Conservation (phyloP, 2,113 vertebrate species). For the Thinocorus orbignyianus region DNA sequence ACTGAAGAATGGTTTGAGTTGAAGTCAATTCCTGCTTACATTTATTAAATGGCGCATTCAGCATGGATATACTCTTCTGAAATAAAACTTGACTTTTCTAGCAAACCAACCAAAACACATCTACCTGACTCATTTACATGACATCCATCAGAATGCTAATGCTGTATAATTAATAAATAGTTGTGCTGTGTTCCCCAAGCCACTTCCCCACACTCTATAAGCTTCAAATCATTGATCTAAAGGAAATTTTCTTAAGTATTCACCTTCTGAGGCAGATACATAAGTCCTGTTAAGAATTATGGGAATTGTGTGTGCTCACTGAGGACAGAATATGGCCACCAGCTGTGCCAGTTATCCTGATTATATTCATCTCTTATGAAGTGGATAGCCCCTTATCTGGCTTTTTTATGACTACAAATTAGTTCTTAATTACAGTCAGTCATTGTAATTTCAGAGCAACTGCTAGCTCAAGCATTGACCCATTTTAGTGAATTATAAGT, state of each 20-base stretch:
- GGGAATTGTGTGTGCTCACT: constrained; percentile 9
- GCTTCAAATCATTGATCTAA: constrained; percentile 4
- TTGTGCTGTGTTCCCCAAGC: neutral
- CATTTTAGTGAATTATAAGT: constrained; percentile 62
- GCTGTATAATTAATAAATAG: neutral
- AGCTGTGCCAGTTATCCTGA: constrained; percentile 60
- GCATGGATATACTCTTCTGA: neutral
- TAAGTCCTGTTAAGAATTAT: constrained; percentile 3
- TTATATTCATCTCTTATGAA: constrained; percentile 60
- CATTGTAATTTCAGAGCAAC: constrained; percentile 63
- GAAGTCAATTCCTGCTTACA: neutral
- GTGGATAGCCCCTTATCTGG: constrained; percentile 60
- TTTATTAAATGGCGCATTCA: neutral
- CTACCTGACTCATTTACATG: neutral
- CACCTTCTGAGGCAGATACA: constrained; percentile 10
- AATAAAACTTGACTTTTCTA: neutral
- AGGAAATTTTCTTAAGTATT: constrained; percentile 35
- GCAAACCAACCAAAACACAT: neutral
- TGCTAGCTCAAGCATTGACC: constrained; percentile 60
- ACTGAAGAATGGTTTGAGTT: neutral
- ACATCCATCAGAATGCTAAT: constrained; percentile 8
- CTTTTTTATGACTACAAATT: constrained; percentile 70
- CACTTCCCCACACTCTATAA: neutral
- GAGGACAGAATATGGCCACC: constrained; percentile 38
- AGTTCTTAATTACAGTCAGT: constrained; percentile 69